Conservation (phyloP, 2,797 vertebrate genomes). For the Australoheros facetus region DNA sequence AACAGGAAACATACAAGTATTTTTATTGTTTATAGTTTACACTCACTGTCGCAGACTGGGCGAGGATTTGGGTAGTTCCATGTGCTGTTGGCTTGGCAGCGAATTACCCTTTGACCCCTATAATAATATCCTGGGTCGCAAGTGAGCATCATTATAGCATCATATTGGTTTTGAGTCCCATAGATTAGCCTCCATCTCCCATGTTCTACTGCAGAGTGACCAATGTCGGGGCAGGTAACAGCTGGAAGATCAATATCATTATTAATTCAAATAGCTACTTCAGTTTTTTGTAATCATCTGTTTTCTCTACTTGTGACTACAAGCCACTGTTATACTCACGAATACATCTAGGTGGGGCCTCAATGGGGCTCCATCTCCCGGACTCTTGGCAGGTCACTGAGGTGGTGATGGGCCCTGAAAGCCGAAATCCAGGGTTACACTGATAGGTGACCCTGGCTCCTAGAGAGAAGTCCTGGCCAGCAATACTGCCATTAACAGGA, state of each 20-base stretch:
- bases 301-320: not conserved
- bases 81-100: slow-evolving; percentile 89
- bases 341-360: slow-evolving; percentile 87
- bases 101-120: slow-evolving; percentile 91
- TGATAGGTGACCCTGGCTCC: slow-evolving; percentile 89
- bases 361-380: slow-evolving; percentile 91
- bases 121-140: slow-evolving; percentile 98
- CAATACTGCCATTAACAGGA: slow-evolving; percentile 89
- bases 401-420: slow-evolving; percentile 79
- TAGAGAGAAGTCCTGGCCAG: slow-evolving; percentile 93
- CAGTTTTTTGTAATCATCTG: not conserved
- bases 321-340: slow-evolving; percentile 81
- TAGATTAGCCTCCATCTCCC: slow-evolving; percentile 96
- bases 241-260: slow-evolving; percentile 72
- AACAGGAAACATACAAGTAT: slow-evolving; percentile 3
- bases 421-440: slow-evolving; percentile 91
- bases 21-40: slow-evolving; percentile 4
- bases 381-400: slow-evolving; percentile 87
- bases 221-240: slow-evolving; percentile 90
- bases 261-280: not conserved
- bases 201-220: slow-evolving; percentile 89
- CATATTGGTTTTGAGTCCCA: slow-evolving; percentile 94
- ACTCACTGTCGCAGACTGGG: slow-evolving; percentile 93
- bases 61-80: slow-evolving; percentile 92
- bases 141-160: slow-evolving; percentile 93